phyloP scores from a whole-genome alignment of 2,888 invertebrate species.

The Sesia apiformis region DNA sequence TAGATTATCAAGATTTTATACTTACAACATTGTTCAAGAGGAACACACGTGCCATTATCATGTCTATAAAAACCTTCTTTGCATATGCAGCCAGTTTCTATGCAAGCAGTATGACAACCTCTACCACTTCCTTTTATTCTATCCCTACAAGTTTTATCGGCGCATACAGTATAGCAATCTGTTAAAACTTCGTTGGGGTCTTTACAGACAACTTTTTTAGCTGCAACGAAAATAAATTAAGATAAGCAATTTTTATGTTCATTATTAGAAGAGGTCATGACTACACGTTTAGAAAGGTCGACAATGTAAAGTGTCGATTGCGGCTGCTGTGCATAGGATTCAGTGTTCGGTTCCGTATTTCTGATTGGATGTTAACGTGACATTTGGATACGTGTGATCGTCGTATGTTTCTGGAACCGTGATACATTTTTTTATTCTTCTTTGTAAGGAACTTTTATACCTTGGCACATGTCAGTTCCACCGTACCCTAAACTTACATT shows the following conservation, averaged over 20 bases:
- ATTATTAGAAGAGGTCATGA: too few species aligned
- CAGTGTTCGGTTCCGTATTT: too few species aligned
- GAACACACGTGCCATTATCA: background rate
- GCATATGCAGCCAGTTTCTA: conserved; percentile 1
- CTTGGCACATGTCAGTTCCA: too few species aligned
- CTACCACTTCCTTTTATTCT: conserved; percentile 3
- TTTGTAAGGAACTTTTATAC: too few species aligned
- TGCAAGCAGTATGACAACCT: conserved; percentile 2
- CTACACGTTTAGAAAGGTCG: too few species aligned
- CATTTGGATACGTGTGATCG: too few species aligned
- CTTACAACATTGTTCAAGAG: background rate
- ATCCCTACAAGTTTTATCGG: conserved; percentile 4
- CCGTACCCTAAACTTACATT: too few species aligned
- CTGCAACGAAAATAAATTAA: background rate
- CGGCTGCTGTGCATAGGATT: too few species aligned
- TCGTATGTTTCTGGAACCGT: too few species aligned
- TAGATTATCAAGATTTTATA: background rate
- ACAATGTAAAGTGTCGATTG: too few species aligned
- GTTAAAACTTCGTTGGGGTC: conserved; percentile 5
- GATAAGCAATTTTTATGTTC: background rate
- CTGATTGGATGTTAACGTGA: too few species aligned
- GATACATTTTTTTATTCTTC: too few species aligned
- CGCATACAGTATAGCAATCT: conserved; percentile 5
- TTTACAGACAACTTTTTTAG: conserved; percentile 1
- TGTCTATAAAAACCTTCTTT: background rate